Conservation (phyloP, 2,888 invertebrate species). For the Noctuana brunneofusca region DNA sequence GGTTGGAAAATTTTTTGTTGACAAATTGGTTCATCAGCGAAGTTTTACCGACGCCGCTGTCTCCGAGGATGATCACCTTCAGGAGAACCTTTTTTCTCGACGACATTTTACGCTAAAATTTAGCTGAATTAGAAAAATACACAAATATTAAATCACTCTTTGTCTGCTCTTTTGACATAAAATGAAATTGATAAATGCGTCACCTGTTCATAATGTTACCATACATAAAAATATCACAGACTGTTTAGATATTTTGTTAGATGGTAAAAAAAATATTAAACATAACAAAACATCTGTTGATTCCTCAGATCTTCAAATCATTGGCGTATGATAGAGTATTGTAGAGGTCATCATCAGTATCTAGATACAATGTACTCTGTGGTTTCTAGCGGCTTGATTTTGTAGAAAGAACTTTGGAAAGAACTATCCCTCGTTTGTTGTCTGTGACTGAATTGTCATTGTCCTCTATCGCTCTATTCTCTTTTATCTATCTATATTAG, state of each 20-base stretch:
- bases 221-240: constrained; percentile 34
- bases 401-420: no score
- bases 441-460: no score
- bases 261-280: no score
- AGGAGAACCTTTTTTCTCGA: constrained; percentile 97
- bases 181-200: constrained; percentile 79
- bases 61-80: constrained; percentile 98
- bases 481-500: no score
- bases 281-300: no score
- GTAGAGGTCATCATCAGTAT: no score
- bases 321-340: no score
- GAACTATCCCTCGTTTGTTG: no score
- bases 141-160: constrained; percentile 73
- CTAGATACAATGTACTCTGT: no score
- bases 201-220: constrained; percentile 74
- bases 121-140: constrained; percentile 55
- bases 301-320: no score
- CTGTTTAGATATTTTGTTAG: neutral
- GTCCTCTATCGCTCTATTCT: no score
- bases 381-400: no score
- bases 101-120: constrained; percentile 87
- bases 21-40: constrained; percentile 99
- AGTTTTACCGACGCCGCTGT: constrained; percentile 99
- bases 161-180: constrained; percentile 77
- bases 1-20: constrained; percentile 99